Conservation (phyloP, 1,140 invertebrate genomes). For the Euwallacea fornicatus region DNA sequence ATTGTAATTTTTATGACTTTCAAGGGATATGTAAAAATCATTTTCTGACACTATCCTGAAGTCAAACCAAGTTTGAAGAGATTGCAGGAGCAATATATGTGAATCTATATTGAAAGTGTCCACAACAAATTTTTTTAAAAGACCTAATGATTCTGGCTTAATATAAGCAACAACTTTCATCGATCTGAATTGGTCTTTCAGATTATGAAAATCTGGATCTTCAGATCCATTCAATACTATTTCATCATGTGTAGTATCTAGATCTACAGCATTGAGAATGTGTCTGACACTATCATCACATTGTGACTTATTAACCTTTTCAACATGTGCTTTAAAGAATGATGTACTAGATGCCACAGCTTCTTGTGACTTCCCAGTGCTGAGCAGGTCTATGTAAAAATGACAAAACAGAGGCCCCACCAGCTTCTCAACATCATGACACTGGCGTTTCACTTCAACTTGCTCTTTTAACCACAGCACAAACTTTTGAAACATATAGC, state of each 20-base stretch:
- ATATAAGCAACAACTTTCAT: constrained; percentile 47
- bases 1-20: background rate
- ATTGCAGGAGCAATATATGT: constrained; percentile 48
- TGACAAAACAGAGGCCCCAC: constrained; percentile 51
- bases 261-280: constrained; percentile 21
- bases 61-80: constrained; percentile 50
- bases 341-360: constrained; percentile 31
- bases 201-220: constrained; percentile 25
- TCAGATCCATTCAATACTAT: constrained; percentile 25
- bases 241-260: constrained; percentile 25
- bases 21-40: background rate
- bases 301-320: constrained; percentile 44
- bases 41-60: constrained; percentile 39
- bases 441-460: constrained; percentile 37
- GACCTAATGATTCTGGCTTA: constrained; percentile 40
- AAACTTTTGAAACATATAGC: constrained; percentile 46
- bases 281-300: constrained; percentile 46
- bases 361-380: constrained; percentile 44
- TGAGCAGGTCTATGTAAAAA: constrained; percentile 48
- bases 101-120: constrained; percentile 47
- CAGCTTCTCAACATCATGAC: constrained; percentile 46
- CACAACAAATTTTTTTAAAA: constrained; percentile 48
- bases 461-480: constrained; percentile 48
- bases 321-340: constrained; percentile 47
- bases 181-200: constrained; percentile 45